Evolutionary conservation across 1,140 invertebrate genomes (phyloP).

Genomic region (Ooceraea biroi): DNA sequence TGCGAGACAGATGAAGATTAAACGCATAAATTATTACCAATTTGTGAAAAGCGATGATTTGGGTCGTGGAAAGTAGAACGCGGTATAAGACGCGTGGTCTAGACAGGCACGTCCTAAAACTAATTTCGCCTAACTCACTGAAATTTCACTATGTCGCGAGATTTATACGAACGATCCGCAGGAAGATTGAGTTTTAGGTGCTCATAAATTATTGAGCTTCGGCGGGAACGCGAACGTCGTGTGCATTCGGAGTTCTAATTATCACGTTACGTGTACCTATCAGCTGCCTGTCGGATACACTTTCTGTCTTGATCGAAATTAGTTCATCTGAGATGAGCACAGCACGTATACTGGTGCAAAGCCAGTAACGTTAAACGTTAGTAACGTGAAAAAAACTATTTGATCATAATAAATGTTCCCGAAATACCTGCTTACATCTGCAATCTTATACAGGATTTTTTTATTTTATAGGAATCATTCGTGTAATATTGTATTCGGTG

Average conservation of each 20-base stretch:
- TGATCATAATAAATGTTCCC: not conserved
- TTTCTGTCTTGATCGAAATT: conserved; percentile 54
- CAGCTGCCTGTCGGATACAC: conserved; percentile 54
- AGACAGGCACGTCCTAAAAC: conserved; percentile 55
- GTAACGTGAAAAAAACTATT: not conserved
- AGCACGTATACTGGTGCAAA: not conserved
- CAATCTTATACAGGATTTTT: not conserved
- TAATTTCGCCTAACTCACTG: conserved; percentile 55
- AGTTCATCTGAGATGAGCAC: conserved; percentile 20
- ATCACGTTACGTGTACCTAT: conserved; percentile 60
- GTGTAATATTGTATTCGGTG: not conserved
- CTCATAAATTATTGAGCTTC: conserved; percentile 62
- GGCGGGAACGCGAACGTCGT: conserved; percentile 45
- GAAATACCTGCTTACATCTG: not conserved
- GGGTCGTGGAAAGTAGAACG: conserved; percentile 23
- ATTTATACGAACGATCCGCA: conserved; percentile 57
- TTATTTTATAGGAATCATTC: not conserved
- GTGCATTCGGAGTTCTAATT: conserved; percentile 59
- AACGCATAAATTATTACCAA: conserved; percentile 27
- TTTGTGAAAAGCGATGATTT: conserved; percentile 51
- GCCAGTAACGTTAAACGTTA: not conserved
- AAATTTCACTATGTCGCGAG: conserved; percentile 54
- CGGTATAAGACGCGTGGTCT: conserved; percentile 33
- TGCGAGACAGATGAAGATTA: not conserved
- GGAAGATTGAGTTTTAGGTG: conserved; percentile 59